Evolutionary conservation across 2,888 invertebrate species (phyloP).

Genomic region (Metopia argyrocephala): DNA sequence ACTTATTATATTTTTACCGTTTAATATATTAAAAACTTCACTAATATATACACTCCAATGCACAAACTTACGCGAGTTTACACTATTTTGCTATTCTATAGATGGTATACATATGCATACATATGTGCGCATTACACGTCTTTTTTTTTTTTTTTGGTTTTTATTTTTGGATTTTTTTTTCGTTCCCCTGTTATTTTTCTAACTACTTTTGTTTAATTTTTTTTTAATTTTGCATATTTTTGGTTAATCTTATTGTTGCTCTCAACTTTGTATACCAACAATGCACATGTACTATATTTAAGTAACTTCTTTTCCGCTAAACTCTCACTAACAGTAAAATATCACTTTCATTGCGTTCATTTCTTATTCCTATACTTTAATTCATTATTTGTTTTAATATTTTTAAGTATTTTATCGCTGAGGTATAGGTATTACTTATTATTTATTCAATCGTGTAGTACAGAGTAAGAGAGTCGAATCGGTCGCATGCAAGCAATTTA

Average conservation of each 20-base stretch:
- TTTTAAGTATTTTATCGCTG: neutral
- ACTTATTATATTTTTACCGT: no score
- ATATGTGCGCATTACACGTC: neutral
- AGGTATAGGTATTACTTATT: slow-evolving; percentile 9
- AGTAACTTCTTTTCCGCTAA: slow-evolving; percentile 51
- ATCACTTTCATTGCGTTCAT: slow-evolving; percentile 29
- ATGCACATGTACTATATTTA: neutral
- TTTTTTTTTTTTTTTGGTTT: neutral
- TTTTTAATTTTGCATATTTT: slow-evolving; percentile 11
- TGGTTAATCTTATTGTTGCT: neutral
- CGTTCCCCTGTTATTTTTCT: neutral
- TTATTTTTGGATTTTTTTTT: neutral
- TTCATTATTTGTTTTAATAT: slow-evolving; percentile 13
- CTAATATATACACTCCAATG: neutral
- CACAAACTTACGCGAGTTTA: slow-evolving; percentile 28
- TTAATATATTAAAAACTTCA: no score
- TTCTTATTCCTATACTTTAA: slow-evolving; percentile 6
- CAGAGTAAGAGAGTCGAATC: slow-evolving; percentile 40
- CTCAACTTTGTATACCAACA: neutral
- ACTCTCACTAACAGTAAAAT: slow-evolving; percentile 18
- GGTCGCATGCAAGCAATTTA: slow-evolving; percentile 60
- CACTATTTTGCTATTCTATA: slow-evolving; percentile 17
- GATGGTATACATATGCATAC: no score
- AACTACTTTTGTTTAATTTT: slow-evolving; percentile 7
- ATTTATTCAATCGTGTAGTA: slow-evolving; percentile 33